Evolutionary conservation across 53 echinoderm and acorn worm genomes (phyloP).

Genomic region (Actinopyga echinites): DNA sequence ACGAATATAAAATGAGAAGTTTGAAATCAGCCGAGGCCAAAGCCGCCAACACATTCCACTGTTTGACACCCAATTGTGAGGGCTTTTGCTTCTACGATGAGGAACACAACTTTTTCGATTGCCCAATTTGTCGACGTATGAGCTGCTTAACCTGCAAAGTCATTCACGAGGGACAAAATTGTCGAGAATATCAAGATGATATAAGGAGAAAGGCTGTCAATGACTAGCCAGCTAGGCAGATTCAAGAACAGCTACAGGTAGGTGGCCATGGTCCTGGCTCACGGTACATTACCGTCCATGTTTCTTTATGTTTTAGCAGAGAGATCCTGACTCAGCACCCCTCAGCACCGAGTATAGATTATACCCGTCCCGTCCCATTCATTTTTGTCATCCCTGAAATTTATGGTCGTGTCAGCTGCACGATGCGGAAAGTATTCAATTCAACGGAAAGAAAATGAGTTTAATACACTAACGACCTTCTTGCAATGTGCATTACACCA

Average conservation of each 20-base stretch:
- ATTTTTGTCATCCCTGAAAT: too few relatives aligned
- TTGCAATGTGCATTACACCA: too few relatives aligned
- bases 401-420: too few relatives aligned
- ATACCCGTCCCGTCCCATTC: too few relatives aligned
- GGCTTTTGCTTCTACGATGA: slow-evolving; percentile 95
- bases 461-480: too few relatives aligned
- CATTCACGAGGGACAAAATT: slow-evolving; percentile 85
- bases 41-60: slow-evolving; percentile 87
- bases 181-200: slow-evolving; percentile 91
- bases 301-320: too few relatives aligned
- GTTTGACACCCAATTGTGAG: slow-evolving; percentile 84
- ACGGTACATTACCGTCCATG: too few relatives aligned
- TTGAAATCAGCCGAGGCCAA: slow-evolving; percentile 68
- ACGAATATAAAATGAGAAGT: slow-evolving; percentile 69
- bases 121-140: slow-evolving; percentile 70
- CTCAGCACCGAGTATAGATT: too few relatives aligned
- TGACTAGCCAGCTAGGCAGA: slow-evolving; percentile 77
- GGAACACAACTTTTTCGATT: slow-evolving; percentile 86
- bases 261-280: not conserved
- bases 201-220: slow-evolving; percentile 68
- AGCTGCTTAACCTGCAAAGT: slow-evolving; percentile 98
- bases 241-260: slow-evolving; percentile 74
- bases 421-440: too few relatives aligned
- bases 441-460: too few relatives aligned
- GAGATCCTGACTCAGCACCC: too few relatives aligned